Percentiles rank a stretch among this genome's conserved stretches.
Conservation (phyloP, 1,140 invertebrate species). For the Ectropis grisescens region DNA sequence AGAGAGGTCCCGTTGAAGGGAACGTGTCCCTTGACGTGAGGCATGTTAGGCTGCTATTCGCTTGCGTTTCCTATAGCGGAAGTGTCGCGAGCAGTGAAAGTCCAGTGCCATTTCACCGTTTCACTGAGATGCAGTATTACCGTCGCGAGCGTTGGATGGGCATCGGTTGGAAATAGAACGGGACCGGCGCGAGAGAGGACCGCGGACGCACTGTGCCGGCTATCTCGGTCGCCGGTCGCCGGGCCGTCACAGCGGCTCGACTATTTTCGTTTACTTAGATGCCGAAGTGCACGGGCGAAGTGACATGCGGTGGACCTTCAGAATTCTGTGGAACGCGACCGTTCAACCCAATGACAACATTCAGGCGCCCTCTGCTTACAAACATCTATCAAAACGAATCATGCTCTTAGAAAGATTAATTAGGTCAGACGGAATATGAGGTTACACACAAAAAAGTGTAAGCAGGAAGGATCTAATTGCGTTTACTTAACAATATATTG, state of each 20-base stretch:
- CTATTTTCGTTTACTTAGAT: slow-evolving; percentile 64
- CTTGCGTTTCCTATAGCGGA: slow-evolving; percentile 54
- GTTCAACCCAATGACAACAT: slow-evolving; percentile 17
- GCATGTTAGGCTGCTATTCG: slow-evolving; percentile 36
- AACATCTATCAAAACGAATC: too few relatives aligned
- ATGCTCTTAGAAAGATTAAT: too few relatives aligned
- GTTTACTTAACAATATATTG: too few relatives aligned
- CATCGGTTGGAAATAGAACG: slow-evolving; percentile 55
- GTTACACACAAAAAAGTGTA: too few relatives aligned
- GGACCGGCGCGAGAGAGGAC: slow-evolving; percentile 52
- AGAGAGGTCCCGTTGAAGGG: slow-evolving; percentile 19
- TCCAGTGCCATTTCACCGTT: slow-evolving; percentile 56
- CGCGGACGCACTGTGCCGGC: slow-evolving; percentile 50
- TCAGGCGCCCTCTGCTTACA: slow-evolving; percentile 5
- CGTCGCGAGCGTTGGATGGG: slow-evolving; percentile 46
- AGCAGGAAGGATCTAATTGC: too few relatives aligned
- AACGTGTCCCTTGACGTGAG: slow-evolving; percentile 22
- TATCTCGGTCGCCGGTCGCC: slow-evolving; percentile 62
- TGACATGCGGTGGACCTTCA: slow-evolving; percentile 48
- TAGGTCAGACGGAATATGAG: too few relatives aligned
- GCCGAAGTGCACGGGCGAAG: slow-evolving; percentile 53
- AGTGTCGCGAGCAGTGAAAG: slow-evolving; percentile 44
- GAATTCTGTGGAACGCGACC: slow-evolving; percentile 16
- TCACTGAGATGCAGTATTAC: slow-evolving; percentile 41
- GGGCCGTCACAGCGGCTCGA: slow-evolving; percentile 33